These are phyloP conservation scores for Archips crataeganus DNA, from an alignment of 2,888 invertebrate species.

Conservation along the genomic window DNA sequence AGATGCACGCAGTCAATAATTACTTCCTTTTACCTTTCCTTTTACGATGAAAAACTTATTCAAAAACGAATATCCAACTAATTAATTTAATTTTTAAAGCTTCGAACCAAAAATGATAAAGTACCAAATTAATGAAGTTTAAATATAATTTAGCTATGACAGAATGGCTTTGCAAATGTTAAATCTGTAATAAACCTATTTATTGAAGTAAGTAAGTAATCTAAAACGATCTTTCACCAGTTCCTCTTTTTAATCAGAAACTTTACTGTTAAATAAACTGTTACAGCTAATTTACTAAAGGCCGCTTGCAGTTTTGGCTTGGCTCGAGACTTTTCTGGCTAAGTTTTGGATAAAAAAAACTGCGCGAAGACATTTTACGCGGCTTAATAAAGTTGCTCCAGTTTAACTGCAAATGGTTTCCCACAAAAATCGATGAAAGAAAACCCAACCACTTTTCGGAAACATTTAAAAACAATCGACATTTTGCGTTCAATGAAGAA, in stretches of 20 bases:
- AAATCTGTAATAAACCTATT: no score
- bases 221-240: background rate
- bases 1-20: conserved; percentile 57
- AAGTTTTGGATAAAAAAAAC: conserved; percentile 56
- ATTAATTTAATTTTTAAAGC: background rate
- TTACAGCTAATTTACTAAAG: conserved; percentile 70
- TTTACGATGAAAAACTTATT: conserved; percentile 66
- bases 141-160: no score
- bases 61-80: conserved; percentile 44
- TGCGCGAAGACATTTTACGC: conserved; percentile 58
- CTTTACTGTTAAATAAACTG: conserved; percentile 71
- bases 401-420: conserved; percentile 46
- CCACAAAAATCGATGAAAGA: background rate
- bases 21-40: conserved; percentile 55
- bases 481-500: conserved; percentile 23
- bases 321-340: conserved; percentile 53
- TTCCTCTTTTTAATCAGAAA: conserved; percentile 52
- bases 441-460: background rate
- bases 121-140: no score
- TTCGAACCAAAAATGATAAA: no score
- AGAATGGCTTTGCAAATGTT: no score
- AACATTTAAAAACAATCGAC: conserved; percentile 28
- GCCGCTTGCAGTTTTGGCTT: conserved; percentile 73
- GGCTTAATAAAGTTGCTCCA: conserved; percentile 64
- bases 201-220: no score